Percentiles rank a stretch among this genome's conserved stretches.
Evolutionary conservation across 2,888 invertebrate species (phyloP).

Genomic region (Ligdia adustata): DNA sequence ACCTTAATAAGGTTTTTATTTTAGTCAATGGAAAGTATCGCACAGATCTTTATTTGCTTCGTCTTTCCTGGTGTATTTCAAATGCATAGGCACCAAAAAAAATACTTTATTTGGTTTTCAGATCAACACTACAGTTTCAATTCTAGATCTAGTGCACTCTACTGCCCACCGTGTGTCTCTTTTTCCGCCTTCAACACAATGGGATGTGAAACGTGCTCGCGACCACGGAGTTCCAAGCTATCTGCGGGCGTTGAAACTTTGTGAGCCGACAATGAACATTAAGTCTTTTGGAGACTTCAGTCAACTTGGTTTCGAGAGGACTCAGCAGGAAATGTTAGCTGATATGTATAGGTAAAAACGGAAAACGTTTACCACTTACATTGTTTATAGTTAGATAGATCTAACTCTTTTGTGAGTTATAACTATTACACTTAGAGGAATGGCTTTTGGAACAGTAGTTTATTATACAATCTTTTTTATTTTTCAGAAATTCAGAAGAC

Average conservation of each 20-base stretch:
- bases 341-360: conserved; percentile 87
- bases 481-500: conserved; percentile 86
- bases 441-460: no score
- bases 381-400: no score
- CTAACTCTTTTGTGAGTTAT: no score
- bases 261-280: conserved; percentile 79
- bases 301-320: conserved; percentile 80
- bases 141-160: conserved; percentile 86
- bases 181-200: conserved; percentile 75
- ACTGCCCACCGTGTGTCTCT: conserved; percentile 86
- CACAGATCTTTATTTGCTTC: no score
- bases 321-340: conserved; percentile 85
- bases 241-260: conserved; percentile 86
- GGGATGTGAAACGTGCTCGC: conserved; percentile 83
- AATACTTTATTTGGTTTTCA: conserved; percentile 50
- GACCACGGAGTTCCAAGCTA: conserved; percentile 94
- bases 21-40: no score
- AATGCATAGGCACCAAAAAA: no score
- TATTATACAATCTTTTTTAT: conserved; percentile 4
- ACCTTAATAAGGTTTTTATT: no score
- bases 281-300: conserved; percentile 85
- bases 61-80: neutral
- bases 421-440: no score
- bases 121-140: conserved; percentile 84
- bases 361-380: no score